phyloP scores from a whole-genome alignment of 2,797 vertebrate genomes.

The Ctenopoma multispine region DNA sequence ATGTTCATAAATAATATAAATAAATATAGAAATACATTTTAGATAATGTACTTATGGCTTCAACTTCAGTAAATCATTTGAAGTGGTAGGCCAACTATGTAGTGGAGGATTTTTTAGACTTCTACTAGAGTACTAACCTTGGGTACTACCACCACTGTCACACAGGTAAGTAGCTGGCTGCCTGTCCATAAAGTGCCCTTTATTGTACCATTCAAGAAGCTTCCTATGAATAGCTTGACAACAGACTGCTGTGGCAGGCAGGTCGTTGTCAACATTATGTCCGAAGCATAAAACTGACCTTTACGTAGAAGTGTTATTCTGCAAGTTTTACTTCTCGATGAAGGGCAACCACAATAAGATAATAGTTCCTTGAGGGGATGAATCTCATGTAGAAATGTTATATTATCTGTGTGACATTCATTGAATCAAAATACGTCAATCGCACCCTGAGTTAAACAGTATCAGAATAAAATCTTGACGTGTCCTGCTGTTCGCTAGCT shows the following conservation, averaged over 20 bases:
- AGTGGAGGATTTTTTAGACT: too few relatives aligned
- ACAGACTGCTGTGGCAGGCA: slow-evolving; percentile 47
- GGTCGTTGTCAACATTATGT: slow-evolving; percentile 16
- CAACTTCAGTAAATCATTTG: too few relatives aligned
- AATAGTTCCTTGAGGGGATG: not conserved
- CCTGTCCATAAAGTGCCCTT: slow-evolving; percentile 38
- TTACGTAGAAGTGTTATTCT: not conserved
- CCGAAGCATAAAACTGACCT: not conserved
- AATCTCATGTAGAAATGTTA: not conserved
- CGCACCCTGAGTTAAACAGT: too few relatives aligned
- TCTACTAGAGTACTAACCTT: too few relatives aligned
- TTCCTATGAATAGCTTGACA: slow-evolving; percentile 62
- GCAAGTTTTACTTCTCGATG: not conserved
- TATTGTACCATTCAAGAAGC: slow-evolving; percentile 73
- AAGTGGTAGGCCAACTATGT: too few relatives aligned
- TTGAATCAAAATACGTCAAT: not conserved
- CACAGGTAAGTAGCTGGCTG: slow-evolving; percentile 29
- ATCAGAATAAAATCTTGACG: not conserved
- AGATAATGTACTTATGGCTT: too few relatives aligned
- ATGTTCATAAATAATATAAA: too few relatives aligned
- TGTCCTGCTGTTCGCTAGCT: slow-evolving; percentile 10
- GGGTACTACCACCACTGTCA: not conserved
- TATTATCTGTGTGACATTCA: not conserved
- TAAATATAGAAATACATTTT: too few relatives aligned
- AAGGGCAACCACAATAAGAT: not conserved